A percentile compares a stretch with the other conserved stretches of the same genome.
Evolutionary conservation across 2,888 invertebrate species (phyloP).

Genomic region (Cyaniris semiargus): DNA sequence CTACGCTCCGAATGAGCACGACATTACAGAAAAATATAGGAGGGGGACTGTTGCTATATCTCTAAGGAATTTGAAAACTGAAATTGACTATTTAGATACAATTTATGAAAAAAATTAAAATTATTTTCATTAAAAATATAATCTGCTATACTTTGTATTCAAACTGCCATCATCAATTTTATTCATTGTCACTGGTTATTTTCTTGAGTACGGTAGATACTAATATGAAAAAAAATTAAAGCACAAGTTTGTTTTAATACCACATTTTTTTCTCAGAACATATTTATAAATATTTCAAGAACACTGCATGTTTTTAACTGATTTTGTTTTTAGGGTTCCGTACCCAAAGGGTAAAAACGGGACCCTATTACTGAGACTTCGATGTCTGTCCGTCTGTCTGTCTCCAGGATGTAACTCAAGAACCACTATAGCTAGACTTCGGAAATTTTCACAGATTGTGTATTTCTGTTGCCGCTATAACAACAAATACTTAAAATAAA

Average conservation of each 20-base stretch:
- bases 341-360: no score
- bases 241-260: not conserved
- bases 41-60: slow-evolving; percentile 1
- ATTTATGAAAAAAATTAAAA: not conserved
- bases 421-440: no score
- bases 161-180: not conserved
- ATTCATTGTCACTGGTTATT: not conserved
- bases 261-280: no score
- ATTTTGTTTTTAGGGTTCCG: not conserved
- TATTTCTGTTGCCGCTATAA: no score
- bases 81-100: slow-evolving; percentile 34
- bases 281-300: not conserved
- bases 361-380: no score
- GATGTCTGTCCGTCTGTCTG: no score
- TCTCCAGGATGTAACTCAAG: no score
- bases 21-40: not conserved
- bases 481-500: no score
- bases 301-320: not conserved
- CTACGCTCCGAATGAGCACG: not conserved
- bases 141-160: slow-evolving; percentile 4
- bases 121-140: slow-evolving; percentile 9
- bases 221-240: not conserved
- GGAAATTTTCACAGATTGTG: no score
- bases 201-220: not conserved
- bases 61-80: slow-evolving; percentile 32